Evolutionary conservation across 2,797 vertebrate species (phyloP).

Genomic region (Erpetoichthys calabaricus): DNA sequence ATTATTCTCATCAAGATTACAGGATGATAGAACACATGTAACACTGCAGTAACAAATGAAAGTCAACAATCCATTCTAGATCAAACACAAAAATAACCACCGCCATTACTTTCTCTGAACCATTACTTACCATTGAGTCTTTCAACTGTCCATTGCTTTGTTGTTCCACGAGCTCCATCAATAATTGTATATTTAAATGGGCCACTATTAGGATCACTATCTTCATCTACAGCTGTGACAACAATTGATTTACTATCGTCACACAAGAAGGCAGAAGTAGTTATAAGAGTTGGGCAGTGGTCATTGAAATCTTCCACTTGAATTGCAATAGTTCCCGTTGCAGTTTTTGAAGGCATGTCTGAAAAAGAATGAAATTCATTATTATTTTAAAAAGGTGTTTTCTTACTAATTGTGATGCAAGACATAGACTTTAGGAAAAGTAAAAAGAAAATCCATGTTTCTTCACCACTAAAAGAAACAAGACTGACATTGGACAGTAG

Average conservation of each 20-base stretch:
- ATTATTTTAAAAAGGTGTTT: too few relatives aligned
- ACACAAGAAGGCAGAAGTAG: constrained; percentile 45
- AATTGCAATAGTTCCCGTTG: constrained; percentile 74
- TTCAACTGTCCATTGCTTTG: constrained; percentile 56
- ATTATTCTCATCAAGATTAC: too few relatives aligned
- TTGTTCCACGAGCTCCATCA: constrained; percentile 41
- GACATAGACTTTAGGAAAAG: too few relatives aligned
- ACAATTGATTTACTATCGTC: constrained; percentile 39
- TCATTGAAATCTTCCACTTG: constrained; percentile 67
- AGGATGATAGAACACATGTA: too few relatives aligned
- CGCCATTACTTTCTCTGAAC: neutral
- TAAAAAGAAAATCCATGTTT: too few relatives aligned
- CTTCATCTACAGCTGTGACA: constrained; percentile 59
- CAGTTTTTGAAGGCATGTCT: constrained; percentile 66
- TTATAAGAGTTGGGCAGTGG: constrained; percentile 64
- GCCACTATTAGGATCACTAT: constrained; percentile 48
- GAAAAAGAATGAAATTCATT: constrained; percentile 18
- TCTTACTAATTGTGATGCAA: neutral
- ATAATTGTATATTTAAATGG: constrained; percentile 65
- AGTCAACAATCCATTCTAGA: too few relatives aligned
- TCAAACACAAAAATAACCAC: accelerated
- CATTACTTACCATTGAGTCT: constrained; percentile 54
- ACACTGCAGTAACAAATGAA: too few relatives aligned
- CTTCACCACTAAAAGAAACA: too few relatives aligned
- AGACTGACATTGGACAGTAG: too few relatives aligned